Conservation (phyloP, 2,113 vertebrate species). For the Empidonax alnorum region DNA sequence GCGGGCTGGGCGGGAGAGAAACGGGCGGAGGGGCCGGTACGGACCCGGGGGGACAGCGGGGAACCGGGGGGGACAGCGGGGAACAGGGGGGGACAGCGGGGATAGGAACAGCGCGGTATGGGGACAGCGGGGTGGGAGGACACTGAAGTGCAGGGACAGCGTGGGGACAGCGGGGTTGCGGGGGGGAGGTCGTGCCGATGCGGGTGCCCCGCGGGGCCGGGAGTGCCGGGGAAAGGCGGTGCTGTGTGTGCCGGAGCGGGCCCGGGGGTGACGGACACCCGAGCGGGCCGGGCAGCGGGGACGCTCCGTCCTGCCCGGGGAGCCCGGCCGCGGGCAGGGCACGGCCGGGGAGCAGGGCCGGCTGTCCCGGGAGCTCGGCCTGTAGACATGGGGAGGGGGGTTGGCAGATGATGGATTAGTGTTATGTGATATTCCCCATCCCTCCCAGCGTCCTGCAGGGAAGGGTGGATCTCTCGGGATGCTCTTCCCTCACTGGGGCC, state of each 20-base stretch:
- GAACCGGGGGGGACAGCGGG: no score
- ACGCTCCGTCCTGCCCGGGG: no score
- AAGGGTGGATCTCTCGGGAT: background rate
- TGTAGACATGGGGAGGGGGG: no score
- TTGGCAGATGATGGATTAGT: fast-evolving
- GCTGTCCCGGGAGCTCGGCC: background rate
- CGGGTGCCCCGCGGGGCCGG: no score
- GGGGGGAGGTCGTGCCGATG: background rate
- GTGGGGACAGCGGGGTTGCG: background rate
- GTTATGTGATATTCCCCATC: background rate
- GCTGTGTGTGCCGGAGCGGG: background rate
- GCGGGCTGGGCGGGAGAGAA: background rate
- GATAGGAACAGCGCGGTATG: no score
- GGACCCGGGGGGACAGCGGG: no score
- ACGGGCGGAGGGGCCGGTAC: no score
- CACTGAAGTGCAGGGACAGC: background rate
- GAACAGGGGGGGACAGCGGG: background rate
- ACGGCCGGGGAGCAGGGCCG: background rate
- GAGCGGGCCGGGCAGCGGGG: no score
- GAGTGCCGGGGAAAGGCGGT: background rate
- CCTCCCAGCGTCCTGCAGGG: background rate
- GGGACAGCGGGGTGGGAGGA: background rate
- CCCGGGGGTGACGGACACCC: no score
- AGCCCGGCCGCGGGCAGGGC: background rate
- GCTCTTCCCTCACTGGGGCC: background rate